These are phyloP conservation scores for Plebejus melissa DNA, from an alignment of 2,888 invertebrate genomes.

Conservation along the genomic window DNA sequence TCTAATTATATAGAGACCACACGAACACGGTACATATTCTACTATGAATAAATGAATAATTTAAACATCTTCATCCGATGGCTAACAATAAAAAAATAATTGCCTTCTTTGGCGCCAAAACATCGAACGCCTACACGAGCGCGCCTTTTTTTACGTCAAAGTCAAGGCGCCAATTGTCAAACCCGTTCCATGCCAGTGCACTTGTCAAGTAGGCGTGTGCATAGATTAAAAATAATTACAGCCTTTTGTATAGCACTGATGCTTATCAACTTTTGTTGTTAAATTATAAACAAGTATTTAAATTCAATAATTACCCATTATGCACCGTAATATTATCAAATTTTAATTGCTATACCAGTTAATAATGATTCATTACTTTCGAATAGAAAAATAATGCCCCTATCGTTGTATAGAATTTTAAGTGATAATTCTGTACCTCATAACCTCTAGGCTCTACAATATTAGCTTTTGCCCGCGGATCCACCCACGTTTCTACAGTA, in stretches of 20 bases:
- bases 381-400: conserved; percentile 1
- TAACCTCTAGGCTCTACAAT: neutral
- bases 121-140: neutral
- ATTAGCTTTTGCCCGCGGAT: neutral
- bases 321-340: neutral
- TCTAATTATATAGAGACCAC: neutral
- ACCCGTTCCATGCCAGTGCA: conserved; percentile 29
- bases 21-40: neutral
- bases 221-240: conserved; percentile 42
- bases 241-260: conserved; percentile 26
- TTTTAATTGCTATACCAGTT: neutral
- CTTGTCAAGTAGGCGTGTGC: conserved; percentile 42
- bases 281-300: neutral
- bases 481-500: neutral
- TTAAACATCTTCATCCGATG: conserved; percentile 4
- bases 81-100: conserved; percentile 8
- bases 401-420: neutral
- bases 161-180: conserved; percentile 9
- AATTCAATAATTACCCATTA: conserved; percentile 21
- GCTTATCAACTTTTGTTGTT: neutral
- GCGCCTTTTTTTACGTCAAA: conserved; percentile 13
- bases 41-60: conserved; percentile 15
- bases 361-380: neutral
- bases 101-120: neutral
- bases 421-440: neutral